These are phyloP conservation scores for Scylla paramamosain DNA, from an alignment of 1,140 invertebrate genomes.

Conservation along the genomic window DNA sequence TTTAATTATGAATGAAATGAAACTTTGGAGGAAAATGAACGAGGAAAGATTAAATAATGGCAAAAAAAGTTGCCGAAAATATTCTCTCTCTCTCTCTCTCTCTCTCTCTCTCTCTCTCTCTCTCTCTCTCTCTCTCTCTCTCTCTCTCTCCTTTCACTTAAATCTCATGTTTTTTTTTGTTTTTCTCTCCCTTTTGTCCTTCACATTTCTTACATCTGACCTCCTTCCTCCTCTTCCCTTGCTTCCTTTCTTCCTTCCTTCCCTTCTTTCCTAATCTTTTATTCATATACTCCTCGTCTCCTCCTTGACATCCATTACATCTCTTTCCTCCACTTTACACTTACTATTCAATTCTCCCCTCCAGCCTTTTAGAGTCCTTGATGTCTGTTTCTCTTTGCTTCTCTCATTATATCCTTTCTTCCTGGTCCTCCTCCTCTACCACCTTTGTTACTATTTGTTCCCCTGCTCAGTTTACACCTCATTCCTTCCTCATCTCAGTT, in stretches of 20 bases:
- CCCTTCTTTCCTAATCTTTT: neutral
- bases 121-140: neutral
- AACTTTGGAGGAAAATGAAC: no score
- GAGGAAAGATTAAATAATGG: no score
- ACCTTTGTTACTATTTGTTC: neutral
- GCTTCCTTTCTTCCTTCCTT: neutral
- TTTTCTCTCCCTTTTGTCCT: neutral
- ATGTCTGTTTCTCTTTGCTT: no score
- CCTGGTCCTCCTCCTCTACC: neutral
- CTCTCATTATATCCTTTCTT: neutral
- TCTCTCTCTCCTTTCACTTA: neutral
- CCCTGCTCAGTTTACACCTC: neutral
- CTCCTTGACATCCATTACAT: neutral
- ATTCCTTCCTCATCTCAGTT: neutral
- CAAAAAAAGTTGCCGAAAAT: no score
- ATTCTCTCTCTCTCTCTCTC: neutral
- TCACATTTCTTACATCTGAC: neutral
- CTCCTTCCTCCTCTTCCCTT: no score
- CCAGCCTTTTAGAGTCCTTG: no score
- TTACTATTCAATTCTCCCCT: no score
- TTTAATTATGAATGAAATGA: no score
- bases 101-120: conserved; percentile 20
- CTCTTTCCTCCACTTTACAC: neutral
- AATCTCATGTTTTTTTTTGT: neutral
- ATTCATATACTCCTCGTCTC: neutral